phyloP scores from a whole-genome alignment of 2,113 vertebrate genomes.

The Atractosteus spatula region DNA sequence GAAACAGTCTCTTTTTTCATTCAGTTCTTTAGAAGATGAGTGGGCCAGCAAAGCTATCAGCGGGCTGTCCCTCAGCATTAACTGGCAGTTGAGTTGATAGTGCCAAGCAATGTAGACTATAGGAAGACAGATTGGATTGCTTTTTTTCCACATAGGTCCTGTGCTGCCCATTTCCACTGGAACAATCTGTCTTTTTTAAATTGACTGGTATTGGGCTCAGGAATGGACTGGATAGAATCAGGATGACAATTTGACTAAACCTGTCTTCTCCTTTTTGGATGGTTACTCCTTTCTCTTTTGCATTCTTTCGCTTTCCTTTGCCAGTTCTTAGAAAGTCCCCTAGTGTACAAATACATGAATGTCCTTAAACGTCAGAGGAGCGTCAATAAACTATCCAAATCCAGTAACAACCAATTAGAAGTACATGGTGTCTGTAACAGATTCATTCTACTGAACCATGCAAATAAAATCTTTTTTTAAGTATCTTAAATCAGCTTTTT shows the following conservation, averaged over 20 bases:
- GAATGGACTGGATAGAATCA: background rate
- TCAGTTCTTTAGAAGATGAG: constrained; percentile 54
- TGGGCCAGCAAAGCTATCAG: constrained; percentile 63
- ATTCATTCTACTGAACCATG: no score
- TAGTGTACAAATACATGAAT: no score
- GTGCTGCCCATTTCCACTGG: constrained; percentile 33
- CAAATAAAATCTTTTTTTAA: no score
- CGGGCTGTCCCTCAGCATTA: constrained; percentile 55
- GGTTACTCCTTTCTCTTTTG: no score
- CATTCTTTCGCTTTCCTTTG: no score
- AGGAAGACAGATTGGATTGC: constrained; percentile 46
- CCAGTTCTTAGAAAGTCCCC: no score
- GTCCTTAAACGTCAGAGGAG: no score
- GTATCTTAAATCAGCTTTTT: no score
- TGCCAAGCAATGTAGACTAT: constrained; percentile 40
- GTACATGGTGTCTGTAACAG: no score
- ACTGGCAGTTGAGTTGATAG: constrained; percentile 46
- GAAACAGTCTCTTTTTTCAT: constrained; percentile 49
- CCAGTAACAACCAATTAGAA: no score
- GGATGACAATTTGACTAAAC: constrained; percentile 9
- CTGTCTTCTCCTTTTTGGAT: background rate
- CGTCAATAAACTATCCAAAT: no score
- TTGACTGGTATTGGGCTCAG: constrained; percentile 37
- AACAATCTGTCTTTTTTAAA: constrained; percentile 34
- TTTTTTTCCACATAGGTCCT: constrained; percentile 30